These are phyloP conservation scores for Clarias pachynema DNA, from an alignment of 2,797 vertebrate species.

Conservation along the genomic window DNA sequence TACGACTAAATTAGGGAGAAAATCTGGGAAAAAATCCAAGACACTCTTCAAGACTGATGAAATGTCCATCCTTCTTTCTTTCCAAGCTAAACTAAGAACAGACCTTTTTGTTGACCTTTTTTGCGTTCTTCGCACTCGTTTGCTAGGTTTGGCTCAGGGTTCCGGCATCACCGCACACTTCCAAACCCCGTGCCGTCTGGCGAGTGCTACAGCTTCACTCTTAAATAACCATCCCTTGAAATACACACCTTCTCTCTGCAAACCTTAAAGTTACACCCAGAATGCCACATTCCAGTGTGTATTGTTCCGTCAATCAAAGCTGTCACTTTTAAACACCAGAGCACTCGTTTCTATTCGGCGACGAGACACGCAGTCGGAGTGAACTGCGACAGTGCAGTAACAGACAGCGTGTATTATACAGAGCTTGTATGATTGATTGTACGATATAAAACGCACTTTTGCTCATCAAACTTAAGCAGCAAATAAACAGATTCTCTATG, in stretches of 20 bases:
- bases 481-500: not conserved
- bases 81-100: no score
- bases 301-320: not conserved
- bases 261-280: not conserved
- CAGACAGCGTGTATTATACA: not conserved
- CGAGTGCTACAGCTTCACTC: not conserved
- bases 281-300: not conserved
- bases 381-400: not conserved
- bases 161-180: not conserved
- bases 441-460: not conserved
- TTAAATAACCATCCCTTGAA: not conserved
- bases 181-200: no score
- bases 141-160: not conserved
- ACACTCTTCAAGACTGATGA: no score
- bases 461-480: not conserved
- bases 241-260: not conserved
- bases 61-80: no score
- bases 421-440: not conserved
- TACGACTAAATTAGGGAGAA: no score
- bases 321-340: not conserved
- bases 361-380: not conserved
- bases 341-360: not conserved
- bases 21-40: no score
- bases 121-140: not conserved
- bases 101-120: no score